These are phyloP conservation scores for Stomorhina lunata DNA, from an alignment of 2,888 invertebrate genomes.

Conservation along the genomic window DNA sequence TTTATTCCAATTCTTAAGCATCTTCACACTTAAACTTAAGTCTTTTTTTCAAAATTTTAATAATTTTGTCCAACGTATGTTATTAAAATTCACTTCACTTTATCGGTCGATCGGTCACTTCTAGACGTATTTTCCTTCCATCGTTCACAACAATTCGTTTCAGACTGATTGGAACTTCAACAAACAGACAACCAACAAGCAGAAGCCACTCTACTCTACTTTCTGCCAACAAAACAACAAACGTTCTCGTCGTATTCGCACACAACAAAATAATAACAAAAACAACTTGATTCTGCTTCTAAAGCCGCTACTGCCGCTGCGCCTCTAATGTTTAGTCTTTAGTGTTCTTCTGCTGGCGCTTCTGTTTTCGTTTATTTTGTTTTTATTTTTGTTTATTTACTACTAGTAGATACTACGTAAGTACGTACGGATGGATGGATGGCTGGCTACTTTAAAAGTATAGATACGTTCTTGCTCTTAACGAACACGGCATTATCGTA, in stretches of 20 bases:
- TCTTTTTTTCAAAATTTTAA: neutral
- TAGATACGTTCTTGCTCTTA: slow-evolving; percentile 12
- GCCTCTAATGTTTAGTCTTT: slow-evolving; percentile 29
- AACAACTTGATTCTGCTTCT: slow-evolving; percentile 27
- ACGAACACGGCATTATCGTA: slow-evolving; percentile 49
- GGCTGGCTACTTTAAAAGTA: slow-evolving; percentile 1
- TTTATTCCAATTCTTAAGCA: neutral
- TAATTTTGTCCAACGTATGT: slow-evolving; percentile 33
- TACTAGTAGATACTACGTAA: too few species aligned
- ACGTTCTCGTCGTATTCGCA: slow-evolving; percentile 25
- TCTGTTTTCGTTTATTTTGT: slow-evolving; percentile 32
- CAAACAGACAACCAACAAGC: slow-evolving; percentile 73
- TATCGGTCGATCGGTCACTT: slow-evolving; percentile 10
- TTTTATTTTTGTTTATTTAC: slow-evolving; percentile 46
- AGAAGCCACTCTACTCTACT: slow-evolving; percentile 70
- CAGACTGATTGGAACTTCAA: slow-evolving; percentile 73
- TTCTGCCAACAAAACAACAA: slow-evolving; percentile 59
- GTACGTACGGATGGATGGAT: slow-evolving; percentile 12
- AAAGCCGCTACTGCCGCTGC: slow-evolving; percentile 38
- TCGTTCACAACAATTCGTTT: slow-evolving; percentile 77
- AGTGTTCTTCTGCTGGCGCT: slow-evolving; percentile 7
- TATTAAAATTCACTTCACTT: slow-evolving; percentile 21
- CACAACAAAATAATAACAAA: neutral
- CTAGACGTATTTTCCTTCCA: slow-evolving; percentile 69
- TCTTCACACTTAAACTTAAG: slow-evolving; percentile 24